Evolutionary conservation across 1,140 invertebrate species (phyloP), one percentile per base, ranked within the genome.

Genomic region (Rhagoletis pomonella): DNA sequence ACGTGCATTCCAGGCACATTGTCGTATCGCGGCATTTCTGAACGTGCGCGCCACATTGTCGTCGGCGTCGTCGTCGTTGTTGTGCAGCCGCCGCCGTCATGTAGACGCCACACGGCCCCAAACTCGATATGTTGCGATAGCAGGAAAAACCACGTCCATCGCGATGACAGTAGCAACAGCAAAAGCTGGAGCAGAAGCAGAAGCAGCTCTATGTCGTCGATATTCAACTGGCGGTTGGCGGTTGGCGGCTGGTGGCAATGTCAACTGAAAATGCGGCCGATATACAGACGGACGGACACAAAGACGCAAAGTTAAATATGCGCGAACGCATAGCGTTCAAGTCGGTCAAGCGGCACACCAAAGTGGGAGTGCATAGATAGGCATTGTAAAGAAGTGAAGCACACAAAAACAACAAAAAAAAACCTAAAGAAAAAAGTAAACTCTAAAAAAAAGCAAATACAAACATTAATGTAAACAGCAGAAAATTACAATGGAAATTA

Each of bases 41-140:
- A 81, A 81, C 73, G 73, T 81, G 73, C 47, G 73, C 73, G 73
- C 73, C 73, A 81, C 73, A 58, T 81, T 29, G 73, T 81, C 73
- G 73, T 81, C 17, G 47, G 17, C 19, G 42, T 62, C 17, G 60
- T 14, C 10, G 60, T 62, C 60, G 60, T 62, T 62, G 60, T 62
- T 62, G 60, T 62, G 10, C 60, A 62, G 60, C 67, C 4, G 73
- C 67, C 4, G 73, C 73, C 73, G 73, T 50, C 73, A 81, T 55
- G 73, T 50, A 81, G 73, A 81, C 73, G 73, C 73, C 73, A 81
- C 73, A 81, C 6, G n/a, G 73, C 47, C 73, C 47, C 73, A 81
- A 55, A 81, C 73, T 50, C 73, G 47, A 55, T 55, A 81, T 47
- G 73, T 81, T 58, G 12, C 47, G 17, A 55, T 10, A 81, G 47